Percentiles rank a stretch among this genome's conserved stretches.
phyloP scores from a whole-genome alignment of 2,888 invertebrate genomes.

The Cosmia trapezina region DNA sequence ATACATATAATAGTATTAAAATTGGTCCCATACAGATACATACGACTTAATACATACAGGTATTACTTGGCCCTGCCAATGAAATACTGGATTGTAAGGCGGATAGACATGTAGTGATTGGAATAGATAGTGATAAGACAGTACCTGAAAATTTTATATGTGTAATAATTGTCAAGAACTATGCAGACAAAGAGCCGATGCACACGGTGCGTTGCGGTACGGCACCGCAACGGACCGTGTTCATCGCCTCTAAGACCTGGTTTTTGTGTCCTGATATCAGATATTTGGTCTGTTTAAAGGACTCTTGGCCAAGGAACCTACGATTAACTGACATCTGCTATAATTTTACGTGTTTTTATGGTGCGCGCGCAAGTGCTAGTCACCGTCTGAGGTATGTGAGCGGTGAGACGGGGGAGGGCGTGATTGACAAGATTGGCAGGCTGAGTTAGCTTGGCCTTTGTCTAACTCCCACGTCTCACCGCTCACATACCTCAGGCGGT shows the following conservation, averaged over 20 bases:
- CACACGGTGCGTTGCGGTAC: no score
- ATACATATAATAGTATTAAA: conserved; percentile 10
- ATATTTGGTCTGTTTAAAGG: background rate
- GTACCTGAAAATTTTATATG: background rate
- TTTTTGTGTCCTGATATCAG: background rate
- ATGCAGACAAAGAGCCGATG: background rate
- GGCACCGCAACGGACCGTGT: no score
- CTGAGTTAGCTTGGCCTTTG: no score
- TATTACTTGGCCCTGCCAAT: conserved; percentile 52
- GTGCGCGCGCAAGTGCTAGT: no score
- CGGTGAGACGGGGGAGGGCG: no score
- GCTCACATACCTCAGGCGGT: no score
- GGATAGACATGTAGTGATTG: conserved; percentile 4
- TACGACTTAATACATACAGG: background rate
- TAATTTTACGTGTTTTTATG: background rate
- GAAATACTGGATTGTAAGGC: conserved; percentile 46
- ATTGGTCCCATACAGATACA: conserved; percentile 41
- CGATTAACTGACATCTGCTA: background rate
- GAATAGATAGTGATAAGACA: background rate
- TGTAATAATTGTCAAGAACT: background rate
- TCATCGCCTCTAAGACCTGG: background rate
- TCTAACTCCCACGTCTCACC: no score
- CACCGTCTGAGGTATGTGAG: no score
- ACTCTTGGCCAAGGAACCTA: background rate
- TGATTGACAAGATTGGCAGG: no score